Evolutionary conservation across 1,140 invertebrate genomes (phyloP).

Genomic region (Drosophila neocordata): DNA sequence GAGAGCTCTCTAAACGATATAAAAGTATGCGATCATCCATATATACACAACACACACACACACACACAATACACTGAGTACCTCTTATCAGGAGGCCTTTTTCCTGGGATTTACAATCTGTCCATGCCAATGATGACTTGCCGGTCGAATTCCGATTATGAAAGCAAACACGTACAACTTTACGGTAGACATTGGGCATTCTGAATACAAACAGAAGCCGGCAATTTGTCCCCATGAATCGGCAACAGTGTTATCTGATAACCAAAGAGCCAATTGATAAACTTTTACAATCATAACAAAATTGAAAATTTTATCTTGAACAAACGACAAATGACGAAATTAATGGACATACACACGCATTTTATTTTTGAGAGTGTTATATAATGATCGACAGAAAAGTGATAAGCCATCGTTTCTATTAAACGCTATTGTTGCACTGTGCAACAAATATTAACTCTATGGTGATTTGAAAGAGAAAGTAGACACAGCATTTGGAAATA

Average conservation of each 20-base stretch:
- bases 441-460: neutral
- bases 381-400: neutral
- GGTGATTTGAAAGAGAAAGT: neutral
- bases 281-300: conserved; percentile 8
- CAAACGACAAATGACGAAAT: neutral
- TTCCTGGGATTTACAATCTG: neutral
- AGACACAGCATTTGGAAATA: no score
- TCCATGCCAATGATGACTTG: neutral
- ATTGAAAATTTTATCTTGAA: conserved; percentile 6
- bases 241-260: neutral
- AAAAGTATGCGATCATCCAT: conserved; percentile 2
- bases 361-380: neutral
- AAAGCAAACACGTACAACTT: no score
- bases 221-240: neutral
- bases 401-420: neutral
- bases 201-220: neutral
- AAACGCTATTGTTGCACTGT: neutral
- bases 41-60: neutral
- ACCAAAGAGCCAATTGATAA: conserved; percentile 14
- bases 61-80: neutral
- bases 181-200: neutral
- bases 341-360: neutral
- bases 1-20: neutral
- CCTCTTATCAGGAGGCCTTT: neutral
- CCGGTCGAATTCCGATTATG: no score